phyloP scores from a whole-genome alignment of 2,797 vertebrate species.

The Trematomus bernacchii region DNA sequence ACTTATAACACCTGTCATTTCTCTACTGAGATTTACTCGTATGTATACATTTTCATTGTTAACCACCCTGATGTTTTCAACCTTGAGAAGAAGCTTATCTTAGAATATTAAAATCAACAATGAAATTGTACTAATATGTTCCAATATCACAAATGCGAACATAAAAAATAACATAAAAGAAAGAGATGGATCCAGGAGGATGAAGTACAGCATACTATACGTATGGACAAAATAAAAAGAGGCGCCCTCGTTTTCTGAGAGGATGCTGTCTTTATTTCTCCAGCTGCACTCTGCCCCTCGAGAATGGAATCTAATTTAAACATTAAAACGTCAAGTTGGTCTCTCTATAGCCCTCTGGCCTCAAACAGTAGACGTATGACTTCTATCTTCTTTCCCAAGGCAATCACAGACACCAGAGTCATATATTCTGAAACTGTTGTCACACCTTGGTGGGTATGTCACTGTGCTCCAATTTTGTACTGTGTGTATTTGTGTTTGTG shows the following conservation, averaged over 20 bases:
- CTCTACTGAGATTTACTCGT: slow-evolving; percentile 18
- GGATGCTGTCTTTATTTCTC: slow-evolving; percentile 59
- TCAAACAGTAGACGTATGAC: slow-evolving; percentile 71
- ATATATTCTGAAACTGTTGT: slow-evolving; percentile 62
- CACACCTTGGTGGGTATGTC: slow-evolving; percentile 36
- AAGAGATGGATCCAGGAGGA: too few relatives aligned
- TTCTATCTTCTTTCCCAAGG: slow-evolving; percentile 64
- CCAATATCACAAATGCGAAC: too few relatives aligned
- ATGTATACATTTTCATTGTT: slow-evolving; percentile 8
- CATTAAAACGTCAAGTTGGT: slow-evolving; percentile 71
- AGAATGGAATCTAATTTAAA: slow-evolving; percentile 78
- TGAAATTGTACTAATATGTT: too few relatives aligned
- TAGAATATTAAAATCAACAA: slow-evolving; percentile 28
- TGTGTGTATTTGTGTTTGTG: slow-evolving; percentile 22
- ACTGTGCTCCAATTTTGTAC: slow-evolving; percentile 16
- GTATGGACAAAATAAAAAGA: slow-evolving; percentile 32
- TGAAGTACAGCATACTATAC: not conserved
- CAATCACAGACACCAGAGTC: slow-evolving; percentile 56
- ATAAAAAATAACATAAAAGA: too few relatives aligned
- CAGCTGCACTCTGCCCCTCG: slow-evolving; percentile 52
- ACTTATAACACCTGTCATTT: slow-evolving; percentile 18
- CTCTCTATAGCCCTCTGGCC: slow-evolving; percentile 52
- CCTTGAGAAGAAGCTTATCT: slow-evolving; percentile 38
- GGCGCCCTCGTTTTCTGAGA: slow-evolving; percentile 46
- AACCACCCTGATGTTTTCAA: slow-evolving; percentile 24